A percentile compares a stretch with the other conserved stretches of the same genome.
These are phyloP conservation scores for Zaprionus camerounensis DNA, from an alignment of 1,140 invertebrate genomes.

Conservation along the genomic window DNA sequence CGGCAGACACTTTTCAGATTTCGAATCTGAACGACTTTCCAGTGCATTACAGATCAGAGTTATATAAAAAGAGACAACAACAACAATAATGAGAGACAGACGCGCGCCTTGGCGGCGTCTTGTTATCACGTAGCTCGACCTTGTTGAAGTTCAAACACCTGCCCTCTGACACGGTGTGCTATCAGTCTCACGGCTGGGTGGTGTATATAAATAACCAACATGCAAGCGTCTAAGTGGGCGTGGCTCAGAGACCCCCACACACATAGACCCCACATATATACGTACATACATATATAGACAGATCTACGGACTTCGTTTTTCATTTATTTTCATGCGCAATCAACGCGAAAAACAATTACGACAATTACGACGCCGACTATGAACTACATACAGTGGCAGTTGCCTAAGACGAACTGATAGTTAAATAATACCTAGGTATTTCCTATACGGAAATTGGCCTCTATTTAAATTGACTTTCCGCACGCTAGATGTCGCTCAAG, in stretches of 20 bases:
- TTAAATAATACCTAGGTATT: background rate
- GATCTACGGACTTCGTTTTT: background rate
- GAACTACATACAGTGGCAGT: background rate
- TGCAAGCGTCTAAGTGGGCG: constrained; percentile 58
- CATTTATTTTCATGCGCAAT: constrained; percentile 48
- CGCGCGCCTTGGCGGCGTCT: constrained; percentile 2
- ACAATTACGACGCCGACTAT: constrained; percentile 5
- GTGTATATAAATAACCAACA: constrained; percentile 50
- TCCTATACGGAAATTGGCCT: background rate
- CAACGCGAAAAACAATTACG: constrained; percentile 33
- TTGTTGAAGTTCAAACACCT: constrained; percentile 75
- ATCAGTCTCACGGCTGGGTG: constrained; percentile 53
- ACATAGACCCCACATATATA: background rate
- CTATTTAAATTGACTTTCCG: constrained; percentile 21
- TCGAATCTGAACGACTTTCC: background rate
- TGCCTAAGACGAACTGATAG: background rate
- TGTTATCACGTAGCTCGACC: constrained; percentile 57
- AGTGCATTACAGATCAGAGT: background rate
- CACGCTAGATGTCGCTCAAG: constrained; percentile 35
- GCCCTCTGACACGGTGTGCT: constrained; percentile 71
- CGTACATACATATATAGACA: background rate
- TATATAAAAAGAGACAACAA: background rate
- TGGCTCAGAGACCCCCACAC: constrained; percentile 29
- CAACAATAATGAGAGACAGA: background rate
- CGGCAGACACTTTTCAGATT: background rate